Conservation (phyloP, 2,797 vertebrate genomes). For the Chelmon rostratus region DNA sequence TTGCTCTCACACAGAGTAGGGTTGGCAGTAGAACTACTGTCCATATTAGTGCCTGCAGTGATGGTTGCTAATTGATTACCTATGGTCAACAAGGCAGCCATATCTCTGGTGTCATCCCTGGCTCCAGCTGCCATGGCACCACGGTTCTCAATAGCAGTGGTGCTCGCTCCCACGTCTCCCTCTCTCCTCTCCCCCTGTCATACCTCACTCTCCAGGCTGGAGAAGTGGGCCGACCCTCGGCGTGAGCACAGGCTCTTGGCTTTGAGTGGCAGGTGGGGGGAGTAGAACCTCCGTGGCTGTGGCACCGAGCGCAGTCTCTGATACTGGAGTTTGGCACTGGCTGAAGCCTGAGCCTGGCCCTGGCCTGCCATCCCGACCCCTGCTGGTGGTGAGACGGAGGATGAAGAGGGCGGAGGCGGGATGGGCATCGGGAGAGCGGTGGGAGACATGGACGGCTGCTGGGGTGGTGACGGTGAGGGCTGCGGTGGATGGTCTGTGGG, state of each 20-base stretch:
- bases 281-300: slow-evolving; percentile 90
- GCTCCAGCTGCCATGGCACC: slow-evolving; percentile 71
- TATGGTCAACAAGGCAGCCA: slow-evolving; percentile 71
- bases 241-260: slow-evolving; percentile 93
- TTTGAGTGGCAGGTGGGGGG: slow-evolving; percentile 90
- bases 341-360: slow-evolving; percentile 84
- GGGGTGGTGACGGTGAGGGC: slow-evolving; percentile 85
- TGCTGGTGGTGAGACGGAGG: slow-evolving; percentile 84
- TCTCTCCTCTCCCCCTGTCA: slow-evolving; percentile 91
- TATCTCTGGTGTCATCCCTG: slow-evolving; percentile 66
- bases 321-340: slow-evolving; percentile 92
- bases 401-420: slow-evolving; percentile 86
- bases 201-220: slow-evolving; percentile 96
- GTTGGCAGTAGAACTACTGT: slow-evolving; percentile 58
- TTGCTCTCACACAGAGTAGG: slow-evolving; percentile 67
- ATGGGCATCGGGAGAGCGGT: slow-evolving; percentile 86
- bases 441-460: slow-evolving; percentile 82
- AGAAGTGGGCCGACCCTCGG: slow-evolving; percentile 94
- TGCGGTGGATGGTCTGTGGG: slow-evolving; percentile 82
- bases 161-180: slow-evolving; percentile 82
- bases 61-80: slow-evolving; percentile 71
- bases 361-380: slow-evolving; percentile 85
- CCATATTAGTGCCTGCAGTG: slow-evolving; percentile 65
- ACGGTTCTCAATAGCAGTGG: slow-evolving; percentile 63
- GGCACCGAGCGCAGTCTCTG: slow-evolving; percentile 91